These are phyloP conservation scores for Subacronicta megacephala DNA, from an alignment of 2,888 invertebrate species.

Conservation along the genomic window DNA sequence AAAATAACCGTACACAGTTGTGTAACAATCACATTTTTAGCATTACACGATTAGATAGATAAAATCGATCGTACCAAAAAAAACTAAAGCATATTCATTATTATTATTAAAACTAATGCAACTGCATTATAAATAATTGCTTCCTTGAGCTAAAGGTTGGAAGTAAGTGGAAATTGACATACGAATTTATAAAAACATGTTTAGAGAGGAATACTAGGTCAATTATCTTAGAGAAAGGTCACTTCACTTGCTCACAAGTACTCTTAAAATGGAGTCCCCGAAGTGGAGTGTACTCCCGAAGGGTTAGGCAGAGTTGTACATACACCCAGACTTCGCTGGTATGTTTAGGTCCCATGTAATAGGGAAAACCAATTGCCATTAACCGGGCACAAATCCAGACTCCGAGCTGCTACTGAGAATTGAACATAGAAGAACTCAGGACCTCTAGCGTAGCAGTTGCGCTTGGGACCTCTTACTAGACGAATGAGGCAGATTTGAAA, in stretches of 20 bases:
- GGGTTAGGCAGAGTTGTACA: too few relatives aligned
- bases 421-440: too few relatives aligned
- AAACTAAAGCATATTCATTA: constrained; percentile 20
- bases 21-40: constrained; percentile 2
- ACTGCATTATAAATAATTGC: constrained; percentile 55
- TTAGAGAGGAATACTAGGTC: constrained; percentile 41
- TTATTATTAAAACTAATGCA: constrained; percentile 38
- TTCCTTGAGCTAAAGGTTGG: constrained; percentile 56
- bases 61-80: constrained; percentile 10
- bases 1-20: constrained; percentile 5
- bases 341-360: too few relatives aligned
- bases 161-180: constrained; percentile 43
- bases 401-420: too few relatives aligned
- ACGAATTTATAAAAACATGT: constrained; percentile 26
- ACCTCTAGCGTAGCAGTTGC: too few relatives aligned
- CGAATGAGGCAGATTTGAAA: too few relatives aligned
- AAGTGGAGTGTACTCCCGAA: too few relatives aligned
- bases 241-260: constrained; percentile 1
- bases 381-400: too few relatives aligned
- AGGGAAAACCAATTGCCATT: too few relatives aligned
- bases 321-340: too few relatives aligned
- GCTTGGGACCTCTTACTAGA: too few relatives aligned
- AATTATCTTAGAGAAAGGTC: constrained; percentile 15
- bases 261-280: too few relatives aligned
- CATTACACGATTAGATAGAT: constrained; percentile 8